These are phyloP conservation scores for Spea multiplicata DNA, from an alignment of 2,113 vertebrate genomes.

Conservation along the genomic window DNA sequence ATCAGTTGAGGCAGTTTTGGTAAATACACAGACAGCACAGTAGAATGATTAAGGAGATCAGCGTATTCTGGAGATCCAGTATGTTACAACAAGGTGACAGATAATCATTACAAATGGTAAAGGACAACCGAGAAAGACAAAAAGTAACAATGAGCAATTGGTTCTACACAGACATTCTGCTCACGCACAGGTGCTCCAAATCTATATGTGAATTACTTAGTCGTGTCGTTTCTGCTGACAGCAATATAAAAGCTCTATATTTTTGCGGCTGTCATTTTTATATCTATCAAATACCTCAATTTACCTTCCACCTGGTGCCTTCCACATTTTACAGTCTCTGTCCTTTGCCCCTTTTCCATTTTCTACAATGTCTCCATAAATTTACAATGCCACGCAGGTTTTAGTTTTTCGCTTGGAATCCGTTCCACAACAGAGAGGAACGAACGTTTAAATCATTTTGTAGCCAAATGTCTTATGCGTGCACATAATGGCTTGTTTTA, in stretches of 20 bases:
- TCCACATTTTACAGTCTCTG: neutral
- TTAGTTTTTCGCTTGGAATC: neutral
- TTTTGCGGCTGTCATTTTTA: slow-evolving; percentile 18
- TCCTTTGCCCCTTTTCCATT: neutral
- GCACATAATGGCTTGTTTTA: slow-evolving; percentile 7
- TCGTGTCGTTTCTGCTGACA: neutral
- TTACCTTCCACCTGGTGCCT: slow-evolving; percentile 30
- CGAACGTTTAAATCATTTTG: slow-evolving; percentile 31
- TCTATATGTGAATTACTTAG: slow-evolving; percentile 10
- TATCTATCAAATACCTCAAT: slow-evolving; percentile 12
- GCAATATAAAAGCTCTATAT: slow-evolving; percentile 2
- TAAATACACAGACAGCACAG: too few relatives aligned
- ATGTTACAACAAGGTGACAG: too few relatives aligned
- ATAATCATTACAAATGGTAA: neutral
- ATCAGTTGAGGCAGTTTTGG: too few relatives aligned
- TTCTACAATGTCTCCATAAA: neutral
- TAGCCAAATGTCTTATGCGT: neutral
- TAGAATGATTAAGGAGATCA: too few relatives aligned
- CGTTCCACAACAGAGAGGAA: slow-evolving; percentile 30
- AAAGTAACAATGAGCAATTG: slow-evolving; percentile 3
- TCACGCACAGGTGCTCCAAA: neutral
- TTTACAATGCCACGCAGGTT: slow-evolving; percentile 7
- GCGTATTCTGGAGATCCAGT: too few relatives aligned
- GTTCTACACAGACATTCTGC: neutral
- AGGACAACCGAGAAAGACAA: neutral